Evolutionary conservation across 2,888 invertebrate species (phyloP).

Genomic region (Macroteleia sp.): DNA sequence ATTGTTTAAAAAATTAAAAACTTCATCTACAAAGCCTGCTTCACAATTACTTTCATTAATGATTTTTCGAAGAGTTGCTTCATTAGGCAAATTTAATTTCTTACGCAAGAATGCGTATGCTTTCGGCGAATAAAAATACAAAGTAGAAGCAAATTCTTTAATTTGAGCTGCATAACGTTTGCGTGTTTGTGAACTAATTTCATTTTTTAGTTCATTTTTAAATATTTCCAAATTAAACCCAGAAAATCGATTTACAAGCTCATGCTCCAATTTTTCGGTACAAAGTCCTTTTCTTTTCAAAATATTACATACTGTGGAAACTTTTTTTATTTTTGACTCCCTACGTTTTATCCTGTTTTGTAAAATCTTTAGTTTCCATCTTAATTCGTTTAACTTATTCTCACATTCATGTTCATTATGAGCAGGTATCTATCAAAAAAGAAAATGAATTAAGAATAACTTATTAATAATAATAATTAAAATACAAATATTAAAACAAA

Average conservation of each 20-base stretch:
- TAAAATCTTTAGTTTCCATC: background rate
- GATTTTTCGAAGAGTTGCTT: slow-evolving; percentile 6
- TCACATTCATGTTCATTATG: background rate
- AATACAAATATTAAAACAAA: no score
- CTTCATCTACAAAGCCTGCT: background rate
- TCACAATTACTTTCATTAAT: background rate
- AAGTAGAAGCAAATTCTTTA: slow-evolving; percentile 1
- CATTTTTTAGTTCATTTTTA: background rate
- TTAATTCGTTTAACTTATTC: background rate
- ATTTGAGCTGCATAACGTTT: background rate
- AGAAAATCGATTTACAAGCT: background rate
- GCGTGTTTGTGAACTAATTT: background rate
- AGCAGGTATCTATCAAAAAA: no score
- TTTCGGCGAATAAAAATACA: slow-evolving; percentile 12
- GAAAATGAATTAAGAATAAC: background rate
- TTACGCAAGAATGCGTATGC: background rate
- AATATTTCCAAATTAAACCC: slow-evolving; percentile 2
- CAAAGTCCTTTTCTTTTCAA: slow-evolving; percentile 1
- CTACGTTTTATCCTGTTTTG: background rate
- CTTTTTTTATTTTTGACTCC: background rate
- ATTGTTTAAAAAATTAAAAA: background rate
- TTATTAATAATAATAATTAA: background rate
- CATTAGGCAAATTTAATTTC: slow-evolving; percentile 4
- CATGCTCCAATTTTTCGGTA: background rate
- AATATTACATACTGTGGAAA: background rate